These are phyloP conservation scores for Copidosoma floridanum DNA, from an alignment of 1,140 invertebrate genomes.

Conservation along the genomic window DNA sequence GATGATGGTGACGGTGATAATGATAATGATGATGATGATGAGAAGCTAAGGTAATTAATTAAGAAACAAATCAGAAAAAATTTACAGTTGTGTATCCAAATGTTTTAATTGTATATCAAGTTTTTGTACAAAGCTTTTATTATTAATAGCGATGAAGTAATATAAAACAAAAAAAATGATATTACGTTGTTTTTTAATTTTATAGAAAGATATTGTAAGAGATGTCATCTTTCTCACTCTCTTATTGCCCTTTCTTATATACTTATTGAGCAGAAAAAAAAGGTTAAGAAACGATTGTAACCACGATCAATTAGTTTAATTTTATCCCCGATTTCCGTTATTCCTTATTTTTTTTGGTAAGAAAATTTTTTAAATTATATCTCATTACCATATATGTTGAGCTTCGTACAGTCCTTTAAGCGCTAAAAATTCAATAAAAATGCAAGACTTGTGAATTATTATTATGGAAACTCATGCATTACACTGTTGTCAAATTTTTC, in stretches of 20 bases:
- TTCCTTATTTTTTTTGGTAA: too few species aligned
- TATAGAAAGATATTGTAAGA: slow-evolving; percentile 42
- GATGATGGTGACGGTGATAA: too few species aligned
- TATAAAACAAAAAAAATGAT: too few species aligned
- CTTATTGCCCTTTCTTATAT: slow-evolving; percentile 31
- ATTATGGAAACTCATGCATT: slow-evolving; percentile 35
- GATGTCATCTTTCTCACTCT: slow-evolving; percentile 28
- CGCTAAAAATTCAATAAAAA: slow-evolving; percentile 34
- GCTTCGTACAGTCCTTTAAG: slow-evolving; percentile 53
- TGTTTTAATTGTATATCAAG: slow-evolving; percentile 57
- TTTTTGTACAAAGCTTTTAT: slow-evolving; percentile 58
- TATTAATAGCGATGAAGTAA: slow-evolving; percentile 53
- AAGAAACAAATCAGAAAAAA: too few species aligned
- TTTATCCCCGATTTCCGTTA: slow-evolving; percentile 10
- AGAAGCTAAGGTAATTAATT: slow-evolving; percentile 1
- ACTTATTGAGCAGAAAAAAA: slow-evolving; percentile 32
- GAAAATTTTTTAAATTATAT: slow-evolving; percentile 31
- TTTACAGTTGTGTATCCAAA: slow-evolving; percentile 51
- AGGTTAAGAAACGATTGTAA: slow-evolving; percentile 23
- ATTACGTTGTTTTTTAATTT: slow-evolving; percentile 58
- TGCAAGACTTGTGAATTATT: slow-evolving; percentile 24
- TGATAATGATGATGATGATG: background rate
- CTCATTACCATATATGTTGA: slow-evolving; percentile 27
- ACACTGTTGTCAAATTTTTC: slow-evolving; percentile 50
- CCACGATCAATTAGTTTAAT: slow-evolving; percentile 8